Evolutionary conservation across 1,140 invertebrate species (phyloP), one percentile per base, ranked within the genome.

Genomic region (Anagrus nilaparvatae): DNA sequence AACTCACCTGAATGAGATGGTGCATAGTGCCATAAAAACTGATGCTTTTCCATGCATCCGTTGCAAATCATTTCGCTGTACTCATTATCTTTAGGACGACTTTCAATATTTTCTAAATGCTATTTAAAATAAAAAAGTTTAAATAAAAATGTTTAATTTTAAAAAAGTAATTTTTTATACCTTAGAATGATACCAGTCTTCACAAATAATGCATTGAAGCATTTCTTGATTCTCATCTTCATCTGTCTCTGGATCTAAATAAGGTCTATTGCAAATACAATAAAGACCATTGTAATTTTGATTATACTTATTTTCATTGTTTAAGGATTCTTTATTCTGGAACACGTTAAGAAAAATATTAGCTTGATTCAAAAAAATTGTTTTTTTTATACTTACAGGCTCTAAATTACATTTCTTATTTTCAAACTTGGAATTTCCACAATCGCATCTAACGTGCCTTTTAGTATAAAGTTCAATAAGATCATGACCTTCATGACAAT

Each of bases 401-500:
- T 75, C 77, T 28, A 93, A 71, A 47, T 73, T 78, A 60, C 90
- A 95, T 33, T 73, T 74, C 38, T 72, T 71, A n/a, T 71, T 67
- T 3, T 65, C 66, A 65, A 97, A 90, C 50, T 88, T 90, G 5
- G 72, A 72, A 61, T 94, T 97, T 13, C 96, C 95, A 74, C 96
- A 99, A 64, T 99, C 96, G 67, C 95, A 99, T 28, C 88, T 76
- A 54, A 98, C 97, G 60, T 90, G 84, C 34, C 92, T 76, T 69
- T 99, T 99, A 0, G 96, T 99, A 57, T 98, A 99, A 1, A 99
- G 71, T 67, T 99, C 96, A 43, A 95, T 72, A 2, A 99, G 73
- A 16, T 97, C 87, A 69, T 99, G 96, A 19, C 86, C 87, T 55
- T 95, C 92, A 63, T 99, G 96, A 56, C 96, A 99, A 47, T 82